Percentiles rank a stretch among this genome's conserved stretches.
Evolutionary conservation across 2,113 vertebrate genomes (phyloP).

Genomic region (Odocoileus virginianus): DNA sequence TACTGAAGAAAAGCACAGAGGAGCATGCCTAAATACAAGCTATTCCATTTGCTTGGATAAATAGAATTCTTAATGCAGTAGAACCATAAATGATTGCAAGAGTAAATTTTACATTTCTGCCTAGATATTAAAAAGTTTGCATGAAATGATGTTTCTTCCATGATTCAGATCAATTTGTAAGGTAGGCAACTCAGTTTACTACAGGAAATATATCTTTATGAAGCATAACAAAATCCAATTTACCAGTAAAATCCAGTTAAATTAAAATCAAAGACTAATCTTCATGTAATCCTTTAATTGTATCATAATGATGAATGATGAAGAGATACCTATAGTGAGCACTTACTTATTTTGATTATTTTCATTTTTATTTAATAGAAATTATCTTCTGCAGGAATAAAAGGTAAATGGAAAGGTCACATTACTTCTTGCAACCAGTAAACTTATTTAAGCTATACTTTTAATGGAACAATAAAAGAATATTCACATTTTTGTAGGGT

Average conservation of each 20-base stretch:
- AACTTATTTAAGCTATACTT: background rate
- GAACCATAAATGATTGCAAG: constrained; percentile 67
- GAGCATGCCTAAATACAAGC: constrained; percentile 6
- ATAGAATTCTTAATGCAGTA: constrained; percentile 69
- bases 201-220: constrained; percentile 76
- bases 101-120: constrained; percentile 77
- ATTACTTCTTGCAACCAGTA: background rate
- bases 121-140: constrained; percentile 79
- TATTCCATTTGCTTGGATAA: constrained; percentile 66
- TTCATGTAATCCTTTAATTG: constrained; percentile 63
- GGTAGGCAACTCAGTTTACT: constrained; percentile 74
- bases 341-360: constrained; percentile 63
- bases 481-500: background rate
- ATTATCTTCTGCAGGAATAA: constrained; percentile 41
- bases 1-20: constrained; percentile 14
- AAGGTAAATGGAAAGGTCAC: background rate
- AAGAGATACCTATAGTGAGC: constrained; percentile 57
- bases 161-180: constrained; percentile 82
- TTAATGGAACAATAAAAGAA: background rate
- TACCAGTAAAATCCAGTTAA: constrained; percentile 81
- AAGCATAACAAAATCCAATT: constrained; percentile 84
- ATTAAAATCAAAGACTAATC: constrained; percentile 82
- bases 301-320: constrained; percentile 70
- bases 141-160: constrained; percentile 81
- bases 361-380: constrained; percentile 65